Evolutionary conservation across 1,140 invertebrate genomes (phyloP), one percentile per base, ranked within the genome.

Genomic region (Rhysida immarginata): DNA sequence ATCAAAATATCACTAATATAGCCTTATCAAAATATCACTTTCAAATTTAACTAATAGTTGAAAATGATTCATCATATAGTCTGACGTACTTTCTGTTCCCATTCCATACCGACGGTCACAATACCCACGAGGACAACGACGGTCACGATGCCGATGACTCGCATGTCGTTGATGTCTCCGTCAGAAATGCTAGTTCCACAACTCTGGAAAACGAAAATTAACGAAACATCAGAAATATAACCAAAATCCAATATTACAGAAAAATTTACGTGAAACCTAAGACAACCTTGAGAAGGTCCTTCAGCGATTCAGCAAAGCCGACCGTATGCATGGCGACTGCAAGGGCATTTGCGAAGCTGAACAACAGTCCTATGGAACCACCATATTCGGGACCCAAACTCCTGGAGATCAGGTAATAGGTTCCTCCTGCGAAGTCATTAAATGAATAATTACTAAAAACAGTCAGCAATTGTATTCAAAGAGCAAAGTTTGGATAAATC

Each of bases 341-440:
- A 14, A 81, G 71, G 20, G 78, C 76, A 65, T 81, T 82, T 20
- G 79, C 80, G 25, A 82, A 60, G 27, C 77, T 78, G 61, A 81
- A 81, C 57, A 81, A 75, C 2, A 81, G 58, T 1, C 79, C 80
- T 56, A 81, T 81, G 46, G 79, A 75, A 53, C 78, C 79, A 58
- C 79, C 80, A 68, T 78, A 81, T 64, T 82, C 79, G 14, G 79
- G 80, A 13, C 80, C 80, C 16, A 82, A 66, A 59, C 77, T 79
- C 25, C 80, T 67, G 2, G 76, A 79, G 62, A 78, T 78, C 71
- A 81, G 74, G 67, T 78, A 79, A 62, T 78, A 75, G 3, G 74
- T 71, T 42, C 74, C 75, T n/a, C 77, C 77, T 64, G 20, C 16
- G 35, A 48, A 26, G 25, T 2, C 18, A 29, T 11, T 1, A 56